Percentiles rank a stretch among this genome's conserved stretches.
Conservation (phyloP, 2,113 vertebrate genomes). For the Elgaria multicarinata region DNA sequence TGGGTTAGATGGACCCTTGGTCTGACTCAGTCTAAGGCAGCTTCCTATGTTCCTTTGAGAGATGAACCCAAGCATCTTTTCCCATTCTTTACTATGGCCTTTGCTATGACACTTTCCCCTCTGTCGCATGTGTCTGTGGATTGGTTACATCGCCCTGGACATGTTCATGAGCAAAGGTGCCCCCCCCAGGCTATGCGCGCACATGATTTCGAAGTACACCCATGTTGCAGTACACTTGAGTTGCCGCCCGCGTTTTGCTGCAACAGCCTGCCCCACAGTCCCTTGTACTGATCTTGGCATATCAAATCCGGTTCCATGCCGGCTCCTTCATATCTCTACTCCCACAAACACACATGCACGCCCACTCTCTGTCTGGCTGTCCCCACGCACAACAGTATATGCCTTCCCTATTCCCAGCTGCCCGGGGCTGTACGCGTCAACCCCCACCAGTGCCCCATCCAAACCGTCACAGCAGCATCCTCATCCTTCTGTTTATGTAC, state of each 20-base stretch:
- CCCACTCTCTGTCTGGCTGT: background rate
- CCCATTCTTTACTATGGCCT: background rate
- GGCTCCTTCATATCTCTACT: no score
- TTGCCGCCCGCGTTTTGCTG: no score
- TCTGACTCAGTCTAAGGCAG: no score
- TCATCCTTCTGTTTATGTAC: background rate
- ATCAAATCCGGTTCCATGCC: background rate
- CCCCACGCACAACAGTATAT: background rate
- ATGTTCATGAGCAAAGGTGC: background rate
- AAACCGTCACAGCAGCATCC: no score
- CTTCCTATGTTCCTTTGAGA: no score
- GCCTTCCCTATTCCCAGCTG: background rate
- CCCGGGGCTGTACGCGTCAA: no score
- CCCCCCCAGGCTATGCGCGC: no score
- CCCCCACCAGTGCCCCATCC: background rate
- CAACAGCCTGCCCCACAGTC: background rate
- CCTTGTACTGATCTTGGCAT: background rate
- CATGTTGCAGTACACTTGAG: background rate
- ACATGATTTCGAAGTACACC: background rate
- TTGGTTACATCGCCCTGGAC: background rate
- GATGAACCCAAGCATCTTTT: background rate
- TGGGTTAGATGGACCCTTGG: no score
- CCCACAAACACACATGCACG: background rate
- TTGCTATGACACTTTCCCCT: background rate
- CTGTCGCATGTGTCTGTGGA: background rate